Evolutionary conservation across 2,888 invertebrate genomes (phyloP).

Genomic region (Anaspis maculata): DNA sequence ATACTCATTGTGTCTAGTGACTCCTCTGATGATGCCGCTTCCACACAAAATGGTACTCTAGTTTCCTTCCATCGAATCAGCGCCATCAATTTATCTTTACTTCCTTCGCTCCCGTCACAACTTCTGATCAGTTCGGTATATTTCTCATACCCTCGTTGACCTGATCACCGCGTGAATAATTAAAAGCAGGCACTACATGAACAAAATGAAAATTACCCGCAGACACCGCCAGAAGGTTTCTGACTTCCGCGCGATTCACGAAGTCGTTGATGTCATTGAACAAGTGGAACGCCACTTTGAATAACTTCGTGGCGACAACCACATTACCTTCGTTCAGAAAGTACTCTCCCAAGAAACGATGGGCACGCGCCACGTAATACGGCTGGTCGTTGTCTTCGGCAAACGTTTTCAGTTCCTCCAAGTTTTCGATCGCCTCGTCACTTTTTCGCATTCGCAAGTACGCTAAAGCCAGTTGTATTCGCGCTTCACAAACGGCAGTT

Average conservation of each 20-base stretch:
- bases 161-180: too few relatives aligned
- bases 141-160: too few relatives aligned
- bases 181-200: too few relatives aligned
- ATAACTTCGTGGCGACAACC: slow-evolving; percentile 27
- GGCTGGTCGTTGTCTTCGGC: slow-evolving; percentile 25
- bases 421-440: slow-evolving; percentile 22
- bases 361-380: slow-evolving; percentile 32
- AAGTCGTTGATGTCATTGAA: slow-evolving; percentile 6
- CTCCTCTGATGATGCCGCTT: background rate
- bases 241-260: slow-evolving; percentile 3
- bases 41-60: slow-evolving; percentile 6
- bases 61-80: slow-evolving; percentile 5
- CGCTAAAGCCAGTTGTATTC: slow-evolving; percentile 48
- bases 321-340: slow-evolving; percentile 31
- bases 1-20: slow-evolving; percentile 1
- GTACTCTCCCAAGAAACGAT: slow-evolving; percentile 35
- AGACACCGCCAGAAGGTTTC: slow-evolving; percentile 9
- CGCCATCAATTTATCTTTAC: slow-evolving; percentile 7
- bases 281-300: slow-evolving; percentile 28
- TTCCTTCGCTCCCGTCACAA: too few relatives aligned
- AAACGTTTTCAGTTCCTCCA: slow-evolving; percentile 24
- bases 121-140: too few relatives aligned
- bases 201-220: slow-evolving; percentile 4
- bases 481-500: slow-evolving; percentile 46
- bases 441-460: slow-evolving; percentile 42